Evolutionary conservation across 1,140 invertebrate species (phyloP).

Genomic region (Pantala flavescens): DNA sequence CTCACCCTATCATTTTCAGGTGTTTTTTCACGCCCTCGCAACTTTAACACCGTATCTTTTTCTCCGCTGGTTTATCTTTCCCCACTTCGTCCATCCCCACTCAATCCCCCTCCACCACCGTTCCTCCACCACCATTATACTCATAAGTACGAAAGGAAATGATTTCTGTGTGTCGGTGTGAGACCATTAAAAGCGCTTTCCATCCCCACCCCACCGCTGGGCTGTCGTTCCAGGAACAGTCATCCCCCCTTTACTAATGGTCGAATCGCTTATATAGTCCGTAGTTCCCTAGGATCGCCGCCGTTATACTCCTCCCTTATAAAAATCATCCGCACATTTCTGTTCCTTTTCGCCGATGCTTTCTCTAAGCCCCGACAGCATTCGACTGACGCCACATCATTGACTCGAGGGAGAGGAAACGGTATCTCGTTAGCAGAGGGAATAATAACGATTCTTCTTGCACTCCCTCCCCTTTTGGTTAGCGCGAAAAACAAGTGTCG

Average conservation of each 20-base stretch:
- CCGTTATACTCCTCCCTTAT: neutral
- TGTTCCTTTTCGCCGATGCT: neutral
- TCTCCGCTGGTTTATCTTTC: too few relatives aligned
- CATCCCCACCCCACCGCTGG: neutral
- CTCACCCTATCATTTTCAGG: too few relatives aligned
- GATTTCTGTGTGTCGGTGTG: neutral
- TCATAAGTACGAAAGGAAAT: slow-evolving; percentile 10
- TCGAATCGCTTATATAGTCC: slow-evolving; percentile 9
- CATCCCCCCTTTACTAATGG: neutral
- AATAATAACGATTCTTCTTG: too few relatives aligned
- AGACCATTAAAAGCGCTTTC: slow-evolving; percentile 9
- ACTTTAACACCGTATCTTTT: too few relatives aligned
- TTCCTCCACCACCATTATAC: neutral
- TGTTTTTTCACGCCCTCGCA: too few relatives aligned
- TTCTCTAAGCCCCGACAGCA: too few relatives aligned
- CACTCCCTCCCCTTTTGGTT: neutral
- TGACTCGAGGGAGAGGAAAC: too few relatives aligned
- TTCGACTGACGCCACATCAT: too few relatives aligned
- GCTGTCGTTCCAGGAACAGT: neutral
- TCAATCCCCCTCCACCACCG: neutral
- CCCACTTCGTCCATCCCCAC: neutral
- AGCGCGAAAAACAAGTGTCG: too few relatives aligned
- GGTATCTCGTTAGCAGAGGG: too few relatives aligned
- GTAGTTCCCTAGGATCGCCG: neutral
- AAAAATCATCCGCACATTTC: neutral